Percentiles rank a stretch among this genome's conserved stretches.
phyloP scores from a whole-genome alignment of 2,113 vertebrate species.

The Motacilla alba region DNA sequence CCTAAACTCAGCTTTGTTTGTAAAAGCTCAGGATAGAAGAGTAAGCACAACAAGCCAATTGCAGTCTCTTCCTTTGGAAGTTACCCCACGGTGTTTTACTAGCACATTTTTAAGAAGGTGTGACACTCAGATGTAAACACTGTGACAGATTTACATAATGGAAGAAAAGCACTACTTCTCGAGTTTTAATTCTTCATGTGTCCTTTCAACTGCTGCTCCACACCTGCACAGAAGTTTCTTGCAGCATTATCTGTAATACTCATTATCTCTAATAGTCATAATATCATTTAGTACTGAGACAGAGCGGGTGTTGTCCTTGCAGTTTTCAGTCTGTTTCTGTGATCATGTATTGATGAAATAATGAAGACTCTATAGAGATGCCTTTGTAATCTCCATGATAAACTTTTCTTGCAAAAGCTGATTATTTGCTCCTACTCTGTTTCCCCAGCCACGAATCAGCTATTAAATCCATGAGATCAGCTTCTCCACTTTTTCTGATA shows the following conservation, averaged over 20 bases:
- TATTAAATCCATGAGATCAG: background rate
- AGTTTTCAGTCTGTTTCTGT: background rate
- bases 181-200: background rate
- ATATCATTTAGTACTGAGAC: background rate
- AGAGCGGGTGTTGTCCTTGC: background rate
- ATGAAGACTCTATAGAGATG: background rate
- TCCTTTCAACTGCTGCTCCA: background rate
- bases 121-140: background rate
- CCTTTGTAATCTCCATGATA: background rate
- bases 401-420: background rate
- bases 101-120: background rate
- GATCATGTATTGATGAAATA: background rate
- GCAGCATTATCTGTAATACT: background rate
- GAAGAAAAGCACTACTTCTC: background rate
- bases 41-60: background rate
- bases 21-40: background rate
- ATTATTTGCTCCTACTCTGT: background rate
- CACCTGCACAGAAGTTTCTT: background rate
- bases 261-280: background rate
- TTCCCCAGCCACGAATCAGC: background rate
- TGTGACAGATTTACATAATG: background rate
- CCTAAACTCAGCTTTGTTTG: background rate
- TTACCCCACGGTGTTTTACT: background rate
- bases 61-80: background rate
- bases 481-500: background rate